These are phyloP conservation scores for Garra rufa DNA, from an alignment of 2,113 vertebrate species.

Conservation along the genomic window DNA sequence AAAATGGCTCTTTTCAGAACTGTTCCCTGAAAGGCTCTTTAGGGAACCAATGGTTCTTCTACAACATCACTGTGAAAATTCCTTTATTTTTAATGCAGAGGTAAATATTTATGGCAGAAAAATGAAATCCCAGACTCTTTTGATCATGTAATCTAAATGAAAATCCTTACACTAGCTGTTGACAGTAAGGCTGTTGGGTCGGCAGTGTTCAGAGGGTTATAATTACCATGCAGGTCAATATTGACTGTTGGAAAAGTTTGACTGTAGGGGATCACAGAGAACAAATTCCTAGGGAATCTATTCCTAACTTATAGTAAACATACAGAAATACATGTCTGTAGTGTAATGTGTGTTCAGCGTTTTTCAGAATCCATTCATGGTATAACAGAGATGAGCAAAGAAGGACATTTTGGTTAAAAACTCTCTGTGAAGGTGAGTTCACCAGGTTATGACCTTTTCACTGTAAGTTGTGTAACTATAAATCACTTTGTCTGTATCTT, in stretches of 20 bases:
- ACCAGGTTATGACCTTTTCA: constrained; percentile 25
- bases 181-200: constrained; percentile 31
- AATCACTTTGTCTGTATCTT: constrained; percentile 26
- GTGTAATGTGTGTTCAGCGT: neutral
- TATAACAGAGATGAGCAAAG: constrained; percentile 1
- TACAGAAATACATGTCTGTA: constrained; percentile 1
- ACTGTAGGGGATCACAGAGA: constrained; percentile 39
- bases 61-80: neutral
- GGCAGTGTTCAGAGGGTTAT: constrained; percentile 52
- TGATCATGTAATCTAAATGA: constrained; percentile 54
- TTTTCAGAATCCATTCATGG: neutral
- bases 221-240: constrained; percentile 60
- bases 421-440: neutral
- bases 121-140: constrained; percentile 40
- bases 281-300: constrained; percentile 48
- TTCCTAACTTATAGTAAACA: constrained; percentile 44
- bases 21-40: neutral
- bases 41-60: neutral
- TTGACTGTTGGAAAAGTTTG: constrained; percentile 51
- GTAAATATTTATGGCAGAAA: constrained; percentile 51
- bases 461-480: constrained; percentile 32
- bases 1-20: neutral
- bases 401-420: neutral
- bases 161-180: constrained; percentile 36
- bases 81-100: neutral